Conservation (phyloP, 2,888 invertebrate species). For the Ectemnius lituratus region DNA sequence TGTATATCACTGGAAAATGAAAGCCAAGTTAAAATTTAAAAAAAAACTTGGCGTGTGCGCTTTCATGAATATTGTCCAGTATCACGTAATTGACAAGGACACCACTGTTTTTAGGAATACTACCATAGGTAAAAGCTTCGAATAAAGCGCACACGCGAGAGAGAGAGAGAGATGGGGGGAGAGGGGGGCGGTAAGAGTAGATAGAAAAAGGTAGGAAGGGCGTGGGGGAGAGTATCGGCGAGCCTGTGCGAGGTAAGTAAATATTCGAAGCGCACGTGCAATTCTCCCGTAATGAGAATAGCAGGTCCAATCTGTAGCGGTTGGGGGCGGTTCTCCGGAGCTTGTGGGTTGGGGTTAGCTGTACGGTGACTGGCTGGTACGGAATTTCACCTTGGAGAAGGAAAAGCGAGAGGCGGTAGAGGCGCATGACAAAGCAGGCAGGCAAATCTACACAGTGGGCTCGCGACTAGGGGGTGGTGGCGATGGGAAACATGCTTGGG, state of each 20-base stretch:
- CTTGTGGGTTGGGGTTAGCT: conserved; percentile 46
- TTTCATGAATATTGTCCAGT: too few relatives aligned
- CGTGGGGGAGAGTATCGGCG: conserved; percentile 25
- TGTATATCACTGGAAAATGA: too few relatives aligned
- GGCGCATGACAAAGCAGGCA: conserved; percentile 44
- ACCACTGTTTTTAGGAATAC: too few relatives aligned
- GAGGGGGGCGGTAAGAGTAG: neutral
- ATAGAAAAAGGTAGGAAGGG: neutral
- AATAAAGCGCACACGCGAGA: too few relatives aligned
- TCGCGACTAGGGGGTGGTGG: conserved; percentile 43
- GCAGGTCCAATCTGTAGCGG: conserved; percentile 59
- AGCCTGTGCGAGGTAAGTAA: conserved; percentile 37
- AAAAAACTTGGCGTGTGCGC: too few relatives aligned
- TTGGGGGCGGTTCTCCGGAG: conserved; percentile 71
- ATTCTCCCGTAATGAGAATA: conserved; percentile 47
- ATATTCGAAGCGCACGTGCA: conserved; percentile 56
- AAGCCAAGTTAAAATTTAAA: too few relatives aligned
- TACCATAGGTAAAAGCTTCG: too few relatives aligned
- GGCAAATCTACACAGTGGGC: conserved; percentile 40
- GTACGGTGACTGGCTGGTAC: conserved; percentile 50
- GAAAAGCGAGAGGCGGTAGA: conserved; percentile 44
- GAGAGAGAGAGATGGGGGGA: neutral
- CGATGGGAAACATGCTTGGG: neutral
- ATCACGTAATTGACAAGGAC: too few relatives aligned
- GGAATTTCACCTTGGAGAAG: conserved; percentile 40